phyloP scores from a whole-genome alignment of 2,797 vertebrate genomes.

The Sebastes minor region DNA sequence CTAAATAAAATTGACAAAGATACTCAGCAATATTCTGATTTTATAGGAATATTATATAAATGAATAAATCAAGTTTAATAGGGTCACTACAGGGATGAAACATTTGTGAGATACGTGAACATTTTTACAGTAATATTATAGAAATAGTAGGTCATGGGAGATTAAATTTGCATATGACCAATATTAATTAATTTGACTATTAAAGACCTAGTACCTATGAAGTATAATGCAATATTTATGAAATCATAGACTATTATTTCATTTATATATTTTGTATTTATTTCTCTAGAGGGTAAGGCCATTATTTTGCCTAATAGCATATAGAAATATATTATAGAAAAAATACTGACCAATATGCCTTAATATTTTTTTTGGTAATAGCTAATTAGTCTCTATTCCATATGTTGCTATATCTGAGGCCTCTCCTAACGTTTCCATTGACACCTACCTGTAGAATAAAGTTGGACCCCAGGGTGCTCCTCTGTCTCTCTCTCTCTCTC shows the following conservation, averaged over 20 bases:
- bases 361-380: background rate
- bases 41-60: background rate
- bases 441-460: constrained; percentile 64
- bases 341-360: background rate
- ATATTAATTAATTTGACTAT: background rate
- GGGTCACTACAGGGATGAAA: background rate
- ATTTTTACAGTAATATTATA: background rate
- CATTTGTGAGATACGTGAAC: background rate
- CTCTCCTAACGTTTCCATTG: constrained; percentile 11
- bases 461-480: constrained; percentile 31
- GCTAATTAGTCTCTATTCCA: constrained; percentile 30
- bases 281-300: background rate
- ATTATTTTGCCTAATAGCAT: background rate
- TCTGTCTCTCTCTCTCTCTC: background rate
- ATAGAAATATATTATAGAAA: background rate
- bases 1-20: background rate
- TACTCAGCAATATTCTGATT: background rate
- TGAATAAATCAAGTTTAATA: background rate
- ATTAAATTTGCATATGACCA: background rate
- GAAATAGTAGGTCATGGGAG: no score
- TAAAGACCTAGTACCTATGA: background rate
- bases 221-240: background rate
- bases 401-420: constrained; percentile 2
- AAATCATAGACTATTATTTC: background rate
- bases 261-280: background rate